Base-by-base conservation (phyloP, 2,797 vertebrate genomes). In the Pseudomugil gertrudae region DNA sequence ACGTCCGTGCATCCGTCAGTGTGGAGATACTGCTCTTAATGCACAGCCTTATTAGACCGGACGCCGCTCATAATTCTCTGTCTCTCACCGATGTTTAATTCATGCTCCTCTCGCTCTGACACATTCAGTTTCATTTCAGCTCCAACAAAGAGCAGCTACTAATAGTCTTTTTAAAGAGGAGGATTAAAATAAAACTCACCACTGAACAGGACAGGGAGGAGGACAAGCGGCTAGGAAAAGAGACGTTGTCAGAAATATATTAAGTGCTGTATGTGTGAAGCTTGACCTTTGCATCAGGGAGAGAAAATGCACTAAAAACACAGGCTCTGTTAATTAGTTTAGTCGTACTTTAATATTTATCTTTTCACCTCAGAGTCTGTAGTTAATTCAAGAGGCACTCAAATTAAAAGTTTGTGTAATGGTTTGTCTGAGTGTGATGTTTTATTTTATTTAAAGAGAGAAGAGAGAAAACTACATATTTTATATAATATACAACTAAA, bases 31-130 rank as follows among this genome's bases (percentile, higher is more conserved):
- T 13, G 57, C 43, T 38, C 72, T 80, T 82, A 80, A 82, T 70
- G 66, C 82, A 74, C 71, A 47, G 68, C 60, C 76, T 82, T 74
- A 86, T 80, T 80, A 80, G 67, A 80, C 47, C 0, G 60, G 77
- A 77, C 65, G 59, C 63, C 11, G 69, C 63, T 83, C 78, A 73
- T 86, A 69, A 79, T 19, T 85, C 80, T 65, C 45, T 26, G 3
- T 68, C 72, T 80, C 69, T 70, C 69, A 57, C 48, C 4, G 60
- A 86, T 86, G 80, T 86, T 83, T 86, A 81, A 86, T 86, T 81
- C 78, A 86, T 83, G 73, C 63, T 61, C 70, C 67, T 63, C 65
- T 59, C 68, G 5, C 60, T 78, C 74, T 68, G 68, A 85, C 72
- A 80, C 69, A 66, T 78, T 71, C 69, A 51, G 78, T 72, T 76